Conservation (phyloP, 2,888 invertebrate species). For the Euproctis similis region DNA sequence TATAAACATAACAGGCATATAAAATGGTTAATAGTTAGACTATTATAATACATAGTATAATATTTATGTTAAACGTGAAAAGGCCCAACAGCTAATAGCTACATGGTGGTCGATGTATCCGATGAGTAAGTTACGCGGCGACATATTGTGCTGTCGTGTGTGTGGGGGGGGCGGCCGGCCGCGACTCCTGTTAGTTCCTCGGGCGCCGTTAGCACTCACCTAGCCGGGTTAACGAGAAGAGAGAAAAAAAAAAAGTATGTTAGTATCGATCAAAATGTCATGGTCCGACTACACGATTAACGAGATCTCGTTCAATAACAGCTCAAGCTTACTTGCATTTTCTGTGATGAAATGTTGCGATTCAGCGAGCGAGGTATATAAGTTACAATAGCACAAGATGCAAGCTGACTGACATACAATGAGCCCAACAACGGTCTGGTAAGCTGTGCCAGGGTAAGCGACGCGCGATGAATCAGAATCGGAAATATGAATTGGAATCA, state of each 20-base stretch:
- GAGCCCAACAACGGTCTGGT: neutral
- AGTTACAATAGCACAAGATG: neutral
- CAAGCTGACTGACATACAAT: neutral
- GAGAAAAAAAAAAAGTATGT: conserved; percentile 83
- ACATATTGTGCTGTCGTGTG: conserved; percentile 44
- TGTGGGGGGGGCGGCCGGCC: conserved; percentile 52
- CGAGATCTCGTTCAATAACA: conserved; percentile 30
- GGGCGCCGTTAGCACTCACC: conserved; percentile 86
- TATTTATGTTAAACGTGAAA: conserved; percentile 75
- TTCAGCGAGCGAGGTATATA: conserved; percentile 3
- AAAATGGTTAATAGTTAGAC: conserved; percentile 76
- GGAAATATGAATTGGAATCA: neutral
- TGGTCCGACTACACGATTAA: conserved; percentile 67
- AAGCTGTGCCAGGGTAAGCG: neutral
- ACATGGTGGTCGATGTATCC: conserved; percentile 74
- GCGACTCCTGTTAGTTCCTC: conserved; percentile 70
- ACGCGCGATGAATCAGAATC: neutral
- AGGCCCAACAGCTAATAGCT: conserved; percentile 75
- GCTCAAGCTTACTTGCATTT: conserved; percentile 2
- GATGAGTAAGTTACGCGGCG: conserved; percentile 69
- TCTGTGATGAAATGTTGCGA: neutral
- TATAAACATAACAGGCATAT: conserved; percentile 77
- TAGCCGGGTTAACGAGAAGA: conserved; percentile 84
- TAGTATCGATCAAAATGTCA: conserved; percentile 77
- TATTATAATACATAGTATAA: conserved; percentile 73